Base-by-base conservation (phyloP, 2,113 vertebrate genomes). In the Sinocyclocheilus anophthalmus region DNA sequence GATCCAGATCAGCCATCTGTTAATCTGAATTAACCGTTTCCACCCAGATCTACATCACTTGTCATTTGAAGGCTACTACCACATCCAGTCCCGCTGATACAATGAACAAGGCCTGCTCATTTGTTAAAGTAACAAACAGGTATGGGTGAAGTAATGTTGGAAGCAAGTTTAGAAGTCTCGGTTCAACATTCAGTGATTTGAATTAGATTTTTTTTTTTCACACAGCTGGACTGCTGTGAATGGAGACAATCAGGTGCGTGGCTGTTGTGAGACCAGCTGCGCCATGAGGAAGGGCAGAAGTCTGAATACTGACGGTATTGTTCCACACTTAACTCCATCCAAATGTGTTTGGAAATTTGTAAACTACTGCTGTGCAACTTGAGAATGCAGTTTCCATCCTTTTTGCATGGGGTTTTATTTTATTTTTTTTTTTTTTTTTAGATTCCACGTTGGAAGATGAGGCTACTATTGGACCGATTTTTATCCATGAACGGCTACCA, bases 31-130 rank as follows among this genome's bases (percentile, higher is more conserved):
- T 33, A 8, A 69, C 16, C 14, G 1, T 3, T 3, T 33, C 57
- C 24, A 5, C 37, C 37, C 1, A 94, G 93, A 6, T 94, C 55
- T 93, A 93, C 82, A 91, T 95, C 83, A 92, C 91, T 0, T 95
- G 93, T 50, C 81, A 53, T 0, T 75, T 95, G 81, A 94, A 87
- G 24, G 95, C 91, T 0, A 92, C 84, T 0, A 11, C 53, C 0
- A 7, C 87, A 18, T 90, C 91, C 0, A 39, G 26, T 0, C 85
- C 92, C 7, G 1, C 88, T 16, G 84, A 91, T 90, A 26, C 57
- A 0, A 86, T 87, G 9, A 86, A 91, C 91, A 95, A 94, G 86
- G 93, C 90, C 3, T 95, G 94, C 42, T 95, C 91, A 0, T 95
- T 88, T 88, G 9, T 92, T 57, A 77, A 70, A 0, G 92, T 90